Evolutionary conservation across 2,888 invertebrate genomes (phyloP).

Genomic region (Halictus ligatus): DNA sequence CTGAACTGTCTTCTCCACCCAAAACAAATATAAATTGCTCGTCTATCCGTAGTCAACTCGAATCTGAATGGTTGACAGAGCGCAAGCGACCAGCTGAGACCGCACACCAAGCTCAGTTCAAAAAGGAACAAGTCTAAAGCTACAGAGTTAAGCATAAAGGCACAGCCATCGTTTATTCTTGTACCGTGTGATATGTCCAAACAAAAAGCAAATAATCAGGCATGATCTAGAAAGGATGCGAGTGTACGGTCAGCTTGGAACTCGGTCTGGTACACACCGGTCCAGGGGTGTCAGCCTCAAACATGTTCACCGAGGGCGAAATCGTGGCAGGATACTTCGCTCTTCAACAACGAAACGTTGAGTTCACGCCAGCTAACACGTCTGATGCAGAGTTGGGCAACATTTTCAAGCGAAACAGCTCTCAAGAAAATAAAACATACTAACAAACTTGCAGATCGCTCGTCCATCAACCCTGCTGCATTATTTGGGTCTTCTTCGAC

Average conservation of each 20-base stretch:
- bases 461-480: neutral
- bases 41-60: neutral
- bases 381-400: conserved; percentile 20
- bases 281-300: conserved; percentile 28
- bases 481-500: neutral
- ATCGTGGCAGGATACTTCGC: conserved; percentile 18
- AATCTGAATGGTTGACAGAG: neutral
- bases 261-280: conserved; percentile 33
- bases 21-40: conserved; percentile 53
- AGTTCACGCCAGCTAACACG: conserved; percentile 29
- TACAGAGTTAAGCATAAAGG: conserved; percentile 57
- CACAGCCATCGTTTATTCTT: conserved; percentile 63
- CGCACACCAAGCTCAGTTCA: conserved; percentile 25
- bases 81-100: conserved; percentile 37
- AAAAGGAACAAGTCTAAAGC: conserved; percentile 43
- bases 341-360: conserved; percentile 27
- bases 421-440: neutral
- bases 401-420: conserved; percentile 15
- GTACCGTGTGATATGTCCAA: conserved; percentile 36
- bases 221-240: conserved; percentile 21
- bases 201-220: conserved; percentile 37
- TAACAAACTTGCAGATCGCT: neutral
- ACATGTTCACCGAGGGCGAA: conserved; percentile 49
- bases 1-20: conserved; percentile 22
- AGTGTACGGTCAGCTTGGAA: conserved; percentile 19